Base-by-base conservation (phyloP, 2,113 vertebrate genomes). In the Dasypus novemcinctus region DNA sequence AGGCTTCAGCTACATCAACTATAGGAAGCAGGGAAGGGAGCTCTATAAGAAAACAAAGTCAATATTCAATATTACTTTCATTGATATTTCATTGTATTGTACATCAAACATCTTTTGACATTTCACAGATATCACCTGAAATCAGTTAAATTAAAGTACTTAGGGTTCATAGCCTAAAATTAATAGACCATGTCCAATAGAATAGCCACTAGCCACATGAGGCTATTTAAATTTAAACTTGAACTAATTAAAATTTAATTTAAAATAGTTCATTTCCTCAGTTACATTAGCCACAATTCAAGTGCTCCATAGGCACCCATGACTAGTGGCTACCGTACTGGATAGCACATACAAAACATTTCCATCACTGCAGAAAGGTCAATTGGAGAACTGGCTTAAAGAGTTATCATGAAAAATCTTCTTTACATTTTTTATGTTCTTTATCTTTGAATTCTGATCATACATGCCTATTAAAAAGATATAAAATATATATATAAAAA, bases 1-100 rank as follows among this genome's bases (percentile, higher is more conserved):
- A 98, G 83, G 99, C 99, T 96, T 99, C 99, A 0, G 99, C 99
- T 94, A 99, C 99, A 10, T 99, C 99, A 54, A 99, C 98, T 27
- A 99, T 99, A 0, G 99, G 99, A 97, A 99, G 97, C 95, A 99
- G 97, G 0, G 99, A 99, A 0, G 99, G 99, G 64, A 99, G 98
- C 93, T 99, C 99, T 99, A 83, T 0, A 46, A 7, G 69, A 84
- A 95, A 94, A 95, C 1, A 95, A 15, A 54, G 18, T 14, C 78
- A 91, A 1, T 2, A 61, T 92, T 88, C 46, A 49, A 49, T 49
- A 95, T 23, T 79, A 66, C 38, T 68, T 59, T n/a, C 10, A 82
- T 0, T 83, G n/a, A 64, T 13, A 85, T 63, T 86, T 90, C 43
- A 85, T 1, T 79, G 8, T 41, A 75, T 46, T 66, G 69, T 36